Conservation (phyloP, 2,113 vertebrate genomes). For the Dolichotis patagonum region DNA sequence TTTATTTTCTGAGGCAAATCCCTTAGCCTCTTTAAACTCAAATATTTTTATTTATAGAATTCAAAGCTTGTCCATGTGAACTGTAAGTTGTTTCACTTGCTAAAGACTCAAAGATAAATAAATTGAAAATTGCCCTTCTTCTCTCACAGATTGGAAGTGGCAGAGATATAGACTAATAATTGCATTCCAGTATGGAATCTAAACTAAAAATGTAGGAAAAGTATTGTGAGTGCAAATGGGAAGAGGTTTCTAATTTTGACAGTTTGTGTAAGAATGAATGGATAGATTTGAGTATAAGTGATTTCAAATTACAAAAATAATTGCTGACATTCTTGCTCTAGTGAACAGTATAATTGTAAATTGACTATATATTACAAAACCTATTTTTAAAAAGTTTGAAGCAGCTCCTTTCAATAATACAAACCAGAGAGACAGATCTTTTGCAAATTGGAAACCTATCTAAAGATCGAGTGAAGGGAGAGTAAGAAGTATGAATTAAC, state of each 20-base stretch:
- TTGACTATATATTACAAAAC: not conserved
- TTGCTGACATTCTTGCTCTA: not conserved
- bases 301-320: not conserved
- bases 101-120: not conserved
- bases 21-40: not conserved
- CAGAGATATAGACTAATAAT: not conserved
- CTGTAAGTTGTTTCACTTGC: not conserved
- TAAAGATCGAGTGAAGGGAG: not conserved
- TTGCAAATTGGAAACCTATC: not conserved
- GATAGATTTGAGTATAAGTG: not conserved
- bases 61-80: not conserved
- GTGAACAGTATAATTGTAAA: not conserved
- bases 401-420: not conserved
- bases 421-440: not conserved
- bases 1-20: slow-evolving; percentile 16
- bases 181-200: not conserved
- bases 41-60: not conserved
- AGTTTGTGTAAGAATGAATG: not conserved
- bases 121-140: not conserved
- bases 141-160: not conserved
- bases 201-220: not conserved
- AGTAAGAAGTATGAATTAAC: not conserved
- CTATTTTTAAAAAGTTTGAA: not conserved
- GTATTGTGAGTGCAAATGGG: not conserved
- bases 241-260: not conserved